phyloP scores from a whole-genome alignment of 2,888 invertebrate species.

The Drosophila sordidapex region DNA sequence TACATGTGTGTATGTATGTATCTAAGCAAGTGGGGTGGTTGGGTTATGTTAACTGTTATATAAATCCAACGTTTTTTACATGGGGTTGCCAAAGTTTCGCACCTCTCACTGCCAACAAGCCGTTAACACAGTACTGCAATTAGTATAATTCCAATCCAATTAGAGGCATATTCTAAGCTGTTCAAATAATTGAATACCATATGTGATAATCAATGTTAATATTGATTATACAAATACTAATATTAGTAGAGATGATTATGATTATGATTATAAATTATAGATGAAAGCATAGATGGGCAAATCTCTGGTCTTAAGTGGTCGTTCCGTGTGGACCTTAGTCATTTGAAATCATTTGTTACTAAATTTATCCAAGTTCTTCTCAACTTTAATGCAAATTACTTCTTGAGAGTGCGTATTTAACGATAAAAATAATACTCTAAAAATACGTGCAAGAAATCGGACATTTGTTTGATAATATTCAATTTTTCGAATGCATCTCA shows the following conservation, averaged over 20 bases:
- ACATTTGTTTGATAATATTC: too few species aligned
- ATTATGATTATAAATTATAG: neutral
- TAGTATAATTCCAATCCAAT: neutral
- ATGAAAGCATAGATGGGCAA: neutral
- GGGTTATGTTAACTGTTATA: neutral
- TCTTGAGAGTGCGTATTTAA: neutral
- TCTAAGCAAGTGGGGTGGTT: neutral
- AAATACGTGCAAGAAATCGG: neutral
- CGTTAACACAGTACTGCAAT: neutral
- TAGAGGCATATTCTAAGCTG: neutral
- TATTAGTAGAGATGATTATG: neutral
- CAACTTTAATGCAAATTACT: neutral
- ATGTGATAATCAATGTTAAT: neutral
- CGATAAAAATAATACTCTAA: neutral
- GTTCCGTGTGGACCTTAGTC: neutral
- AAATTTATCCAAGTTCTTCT: accelerated
- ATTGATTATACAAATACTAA: neutral
- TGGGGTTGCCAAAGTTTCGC: neutral
- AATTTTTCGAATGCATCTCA: too few species aligned
- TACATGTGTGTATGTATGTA: too few species aligned
- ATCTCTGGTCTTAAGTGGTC: neutral
- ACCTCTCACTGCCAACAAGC: neutral
- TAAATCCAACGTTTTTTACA: too few species aligned
- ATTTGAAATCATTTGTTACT: neutral
- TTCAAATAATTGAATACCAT: neutral